phyloP scores from a whole-genome alignment of 2,888 invertebrate genomes.

The Myathropa florea region DNA sequence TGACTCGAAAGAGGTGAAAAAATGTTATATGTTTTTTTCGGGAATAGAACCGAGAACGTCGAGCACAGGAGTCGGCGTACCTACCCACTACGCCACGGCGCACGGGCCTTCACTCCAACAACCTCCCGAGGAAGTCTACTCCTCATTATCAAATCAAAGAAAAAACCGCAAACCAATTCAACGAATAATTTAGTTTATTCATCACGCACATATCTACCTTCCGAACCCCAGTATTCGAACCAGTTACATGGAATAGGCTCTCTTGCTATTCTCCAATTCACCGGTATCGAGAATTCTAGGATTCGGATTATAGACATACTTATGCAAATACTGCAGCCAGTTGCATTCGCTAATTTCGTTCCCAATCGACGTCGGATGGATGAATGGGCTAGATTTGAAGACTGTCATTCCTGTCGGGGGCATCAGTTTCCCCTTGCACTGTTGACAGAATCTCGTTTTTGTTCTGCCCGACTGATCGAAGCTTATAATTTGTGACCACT shows the following conservation, averaged over 20 bases:
- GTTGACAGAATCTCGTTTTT: not conserved
- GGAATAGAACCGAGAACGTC: no score
- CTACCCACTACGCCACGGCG: no score
- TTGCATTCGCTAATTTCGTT: constrained; percentile 27
- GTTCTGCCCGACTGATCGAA: not conserved
- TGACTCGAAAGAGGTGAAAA: no score
- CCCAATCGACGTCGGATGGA: not conserved
- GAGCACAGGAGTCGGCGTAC: no score
- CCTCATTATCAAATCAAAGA: no score
- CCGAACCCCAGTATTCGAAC: constrained; percentile 3
- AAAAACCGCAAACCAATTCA: not conserved
- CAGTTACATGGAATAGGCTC: constrained; percentile 40
- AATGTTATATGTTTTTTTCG: no score
- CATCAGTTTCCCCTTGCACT: not conserved
- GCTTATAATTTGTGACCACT: constrained; percentile 6
- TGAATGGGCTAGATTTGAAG: not conserved
- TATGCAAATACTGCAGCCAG: constrained; percentile 46
- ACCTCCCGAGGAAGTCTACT: no score
- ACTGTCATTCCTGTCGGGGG: not conserved
- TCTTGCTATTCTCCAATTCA: constrained; percentile 38
- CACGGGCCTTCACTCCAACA: no score
- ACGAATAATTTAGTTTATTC: not conserved
- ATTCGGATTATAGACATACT: constrained; percentile 45
- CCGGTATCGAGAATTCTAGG: constrained; percentile 54
- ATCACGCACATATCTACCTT: not conserved